These are phyloP conservation scores for Hylaeus volcanicus DNA, from an alignment of 1,140 invertebrate genomes.

Conservation along the genomic window DNA sequence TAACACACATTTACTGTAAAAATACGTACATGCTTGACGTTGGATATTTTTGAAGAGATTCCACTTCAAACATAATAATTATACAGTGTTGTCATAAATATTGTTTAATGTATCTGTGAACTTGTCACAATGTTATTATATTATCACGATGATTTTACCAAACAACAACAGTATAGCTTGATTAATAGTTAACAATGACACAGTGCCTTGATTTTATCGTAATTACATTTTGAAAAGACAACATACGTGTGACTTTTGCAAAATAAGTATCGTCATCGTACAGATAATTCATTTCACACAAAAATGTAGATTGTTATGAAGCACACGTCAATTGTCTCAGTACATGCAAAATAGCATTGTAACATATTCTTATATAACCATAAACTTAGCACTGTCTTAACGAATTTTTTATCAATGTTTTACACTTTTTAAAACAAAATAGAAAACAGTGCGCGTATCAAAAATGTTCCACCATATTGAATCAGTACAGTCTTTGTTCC, in stretches of 20 bases:
- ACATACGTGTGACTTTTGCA: constrained; percentile 10
- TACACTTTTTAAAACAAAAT: constrained; percentile 23
- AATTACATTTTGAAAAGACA: constrained; percentile 21
- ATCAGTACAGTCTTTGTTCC: background rate
- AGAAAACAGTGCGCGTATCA: constrained; percentile 30
- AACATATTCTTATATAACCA: background rate
- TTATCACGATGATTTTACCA: background rate
- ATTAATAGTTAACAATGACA: background rate
- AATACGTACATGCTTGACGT: constrained; percentile 71
- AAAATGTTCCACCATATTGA: constrained; percentile 35
- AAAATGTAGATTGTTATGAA: background rate
- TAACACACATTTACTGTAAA: background rate
- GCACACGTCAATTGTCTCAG: background rate
- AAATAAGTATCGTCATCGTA: constrained; percentile 6
- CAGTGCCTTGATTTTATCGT: background rate
- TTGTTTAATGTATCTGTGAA: constrained; percentile 14
- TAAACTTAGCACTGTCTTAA: background rate
- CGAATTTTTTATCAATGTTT: background rate
- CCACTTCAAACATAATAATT: constrained; percentile 66
- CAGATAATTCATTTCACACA: constrained; percentile 35
- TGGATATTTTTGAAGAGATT: constrained; percentile 64
- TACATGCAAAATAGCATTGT: background rate
- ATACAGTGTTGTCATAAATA: constrained; percentile 16
- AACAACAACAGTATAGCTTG: background rate
- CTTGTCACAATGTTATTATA: constrained; percentile 18